phyloP scores from a whole-genome alignment of 30 jellyfish, hydroid and myxozoan genomes.

The Aurelia aurita complex sp. Pacific region DNA sequence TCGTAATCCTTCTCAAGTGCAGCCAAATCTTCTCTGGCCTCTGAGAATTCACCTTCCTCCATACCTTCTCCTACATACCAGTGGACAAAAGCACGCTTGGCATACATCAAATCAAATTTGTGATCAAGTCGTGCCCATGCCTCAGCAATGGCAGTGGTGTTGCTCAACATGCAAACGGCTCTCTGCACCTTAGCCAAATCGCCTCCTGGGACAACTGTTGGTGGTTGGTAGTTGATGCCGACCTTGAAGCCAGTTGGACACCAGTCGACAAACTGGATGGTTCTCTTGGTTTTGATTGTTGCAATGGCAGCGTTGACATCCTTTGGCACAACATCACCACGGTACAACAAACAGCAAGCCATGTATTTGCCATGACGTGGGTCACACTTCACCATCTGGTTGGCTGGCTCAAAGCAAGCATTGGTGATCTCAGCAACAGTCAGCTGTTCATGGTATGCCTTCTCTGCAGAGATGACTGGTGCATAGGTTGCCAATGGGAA shows the following conservation, averaged over 20 bases:
- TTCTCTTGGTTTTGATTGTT: conserved; percentile 92
- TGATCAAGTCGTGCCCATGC: conserved; percentile 99
- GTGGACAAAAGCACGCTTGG: conserved; percentile 98
- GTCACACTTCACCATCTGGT: conserved; percentile 96
- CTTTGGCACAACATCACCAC: conserved; percentile 98
- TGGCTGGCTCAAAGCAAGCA: conserved; percentile 98
- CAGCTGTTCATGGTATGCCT: conserved; percentile 94
- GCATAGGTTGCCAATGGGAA: conserved; percentile 96
- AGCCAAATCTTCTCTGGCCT: conserved; percentile 99
- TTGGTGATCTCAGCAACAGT: conserved; percentile 95
- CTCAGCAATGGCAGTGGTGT: conserved; percentile 97
- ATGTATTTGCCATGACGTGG: conserved; percentile 97
- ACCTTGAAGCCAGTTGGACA: conserved; percentile 99
- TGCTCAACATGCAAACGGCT: conserved; percentile 99
- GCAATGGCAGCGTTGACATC: conserved; percentile 98
- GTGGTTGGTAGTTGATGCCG: conserved; percentile 98
- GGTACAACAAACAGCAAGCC: conserved; percentile 97
- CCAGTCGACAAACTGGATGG: conserved; percentile 98
- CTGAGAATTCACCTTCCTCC: conserved; percentile 99
- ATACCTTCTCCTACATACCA: conserved; percentile 99
- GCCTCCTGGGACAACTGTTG: conserved; percentile 99
- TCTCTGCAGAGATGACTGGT: conserved; percentile 90
- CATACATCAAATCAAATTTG: conserved; percentile 91
- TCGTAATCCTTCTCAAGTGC: conserved; percentile 98
- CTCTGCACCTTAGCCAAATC: conserved; percentile 94